Conservation (phyloP, 1,140 invertebrate genomes). For the Nasonia longicornis region DNA sequence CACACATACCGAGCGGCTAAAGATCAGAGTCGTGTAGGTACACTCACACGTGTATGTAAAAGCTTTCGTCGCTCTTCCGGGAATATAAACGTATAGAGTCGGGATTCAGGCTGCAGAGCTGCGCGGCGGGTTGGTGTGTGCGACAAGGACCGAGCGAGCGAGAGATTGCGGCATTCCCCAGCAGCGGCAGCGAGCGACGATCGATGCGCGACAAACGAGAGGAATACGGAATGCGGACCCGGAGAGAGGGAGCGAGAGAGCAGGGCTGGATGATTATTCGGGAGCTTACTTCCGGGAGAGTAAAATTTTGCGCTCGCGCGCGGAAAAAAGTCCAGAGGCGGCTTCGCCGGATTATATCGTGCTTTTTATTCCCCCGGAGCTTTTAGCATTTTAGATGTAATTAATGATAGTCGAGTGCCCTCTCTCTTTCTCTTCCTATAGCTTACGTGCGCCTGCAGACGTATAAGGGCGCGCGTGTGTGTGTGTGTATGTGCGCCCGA, state of each 20-base stretch:
- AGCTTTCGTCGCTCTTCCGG: background rate
- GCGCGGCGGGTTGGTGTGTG: background rate
- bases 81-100: background rate
- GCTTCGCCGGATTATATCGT: background rate
- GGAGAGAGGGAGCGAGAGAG: background rate
- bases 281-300: slow-evolving; percentile 8
- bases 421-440: background rate
- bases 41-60: too few species aligned
- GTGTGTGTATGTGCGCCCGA: background rate
- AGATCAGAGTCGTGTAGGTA: background rate
- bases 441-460: background rate
- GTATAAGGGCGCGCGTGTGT: background rate
- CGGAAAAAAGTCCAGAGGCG: background rate
- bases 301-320: background rate
- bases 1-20: background rate
- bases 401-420: slow-evolving; percentile 35
- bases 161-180: background rate
- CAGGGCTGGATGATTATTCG: slow-evolving; percentile 17
- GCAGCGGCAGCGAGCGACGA: slow-evolving; percentile 10
- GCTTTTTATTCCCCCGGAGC: slow-evolving; percentile 15
- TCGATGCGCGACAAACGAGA: slow-evolving; percentile 33
- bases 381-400: slow-evolving; percentile 45
- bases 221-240: slow-evolving; percentile 27
- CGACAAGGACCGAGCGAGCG: background rate
- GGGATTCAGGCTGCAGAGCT: background rate